phyloP scores from a whole-genome alignment of 2,113 vertebrate genomes.

The Dendropsophus ebraccatus region DNA sequence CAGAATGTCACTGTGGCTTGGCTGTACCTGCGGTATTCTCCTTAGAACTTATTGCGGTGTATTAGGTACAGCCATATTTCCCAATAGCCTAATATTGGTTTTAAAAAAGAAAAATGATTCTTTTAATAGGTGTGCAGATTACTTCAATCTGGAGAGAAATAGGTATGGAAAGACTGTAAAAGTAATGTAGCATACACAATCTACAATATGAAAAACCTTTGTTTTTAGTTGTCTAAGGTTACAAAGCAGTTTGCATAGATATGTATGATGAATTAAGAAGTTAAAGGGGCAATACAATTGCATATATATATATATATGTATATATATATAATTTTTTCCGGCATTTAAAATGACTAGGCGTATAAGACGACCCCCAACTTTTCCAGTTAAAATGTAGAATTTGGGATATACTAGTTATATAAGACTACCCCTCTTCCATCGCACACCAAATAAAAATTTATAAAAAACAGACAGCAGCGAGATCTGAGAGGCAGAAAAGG shows the following conservation, averaged over 20 bases:
- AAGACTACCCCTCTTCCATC: too few relatives aligned
- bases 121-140: neutral
- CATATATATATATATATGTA: too few relatives aligned
- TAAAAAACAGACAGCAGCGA: too few relatives aligned
- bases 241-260: neutral
- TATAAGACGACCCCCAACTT: too few relatives aligned
- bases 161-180: neutral
- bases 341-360: too few relatives aligned
- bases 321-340: too few relatives aligned
- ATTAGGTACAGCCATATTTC: neutral
- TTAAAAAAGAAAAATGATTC: neutral
- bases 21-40: neutral
- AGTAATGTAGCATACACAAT: neutral
- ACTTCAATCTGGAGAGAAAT: neutral
- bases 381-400: too few relatives aligned
- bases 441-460: too few relatives aligned
- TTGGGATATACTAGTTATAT: too few relatives aligned
- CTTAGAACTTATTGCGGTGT: neutral
- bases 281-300: neutral
- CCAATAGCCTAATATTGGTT: neutral
- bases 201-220: neutral
- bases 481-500: too few relatives aligned
- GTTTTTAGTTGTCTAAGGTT: neutral
- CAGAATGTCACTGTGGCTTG: neutral
- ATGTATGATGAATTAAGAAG: neutral